A percentile compares a stretch with the other conserved stretches of the same genome.
These are phyloP conservation scores for Prunella himalayana DNA, from an alignment of 2,113 vertebrate genomes.

Conservation along the genomic window DNA sequence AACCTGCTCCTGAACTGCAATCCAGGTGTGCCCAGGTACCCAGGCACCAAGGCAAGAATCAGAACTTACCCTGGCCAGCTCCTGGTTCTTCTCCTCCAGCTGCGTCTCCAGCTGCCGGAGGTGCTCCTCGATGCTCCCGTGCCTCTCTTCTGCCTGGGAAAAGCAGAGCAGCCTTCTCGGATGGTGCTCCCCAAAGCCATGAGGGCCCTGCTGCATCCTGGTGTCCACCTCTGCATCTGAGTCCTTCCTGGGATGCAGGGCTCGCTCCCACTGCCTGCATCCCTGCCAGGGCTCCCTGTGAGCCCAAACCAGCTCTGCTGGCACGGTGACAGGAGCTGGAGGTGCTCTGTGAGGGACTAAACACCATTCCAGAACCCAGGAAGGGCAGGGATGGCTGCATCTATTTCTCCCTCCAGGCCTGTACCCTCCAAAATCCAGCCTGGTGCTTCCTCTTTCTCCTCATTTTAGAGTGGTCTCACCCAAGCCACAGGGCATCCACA, in stretches of 20 bases:
- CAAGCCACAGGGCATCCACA: background rate
- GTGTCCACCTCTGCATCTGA: background rate
- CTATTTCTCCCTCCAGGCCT: background rate
- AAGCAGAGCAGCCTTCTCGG: conserved; percentile 7
- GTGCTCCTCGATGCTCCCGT: conserved; percentile 92
- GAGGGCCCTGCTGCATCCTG: background rate
- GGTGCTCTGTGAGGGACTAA: background rate
- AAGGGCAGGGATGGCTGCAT: fast-evolving
- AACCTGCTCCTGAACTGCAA: background rate
- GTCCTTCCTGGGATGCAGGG: background rate
- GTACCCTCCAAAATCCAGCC: background rate
- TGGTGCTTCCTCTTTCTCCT: background rate
- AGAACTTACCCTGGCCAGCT: conserved; percentile 86
- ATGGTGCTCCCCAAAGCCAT: background rate
- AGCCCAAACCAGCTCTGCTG: background rate
- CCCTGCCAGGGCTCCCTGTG: background rate
- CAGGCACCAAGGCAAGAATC: background rate
- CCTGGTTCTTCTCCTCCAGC: conserved; percentile 97
- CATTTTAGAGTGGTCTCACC: background rate
- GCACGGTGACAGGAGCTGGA: background rate
- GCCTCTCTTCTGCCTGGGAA: conserved; percentile 91
- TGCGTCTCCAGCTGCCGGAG: conserved; percentile 93
- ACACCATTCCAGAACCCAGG: background rate
- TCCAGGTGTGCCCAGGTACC: background rate
- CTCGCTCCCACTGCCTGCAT: background rate